Base-by-base conservation (phyloP, 1,140 invertebrate species). In the Nasonia vitripennis region DNA sequence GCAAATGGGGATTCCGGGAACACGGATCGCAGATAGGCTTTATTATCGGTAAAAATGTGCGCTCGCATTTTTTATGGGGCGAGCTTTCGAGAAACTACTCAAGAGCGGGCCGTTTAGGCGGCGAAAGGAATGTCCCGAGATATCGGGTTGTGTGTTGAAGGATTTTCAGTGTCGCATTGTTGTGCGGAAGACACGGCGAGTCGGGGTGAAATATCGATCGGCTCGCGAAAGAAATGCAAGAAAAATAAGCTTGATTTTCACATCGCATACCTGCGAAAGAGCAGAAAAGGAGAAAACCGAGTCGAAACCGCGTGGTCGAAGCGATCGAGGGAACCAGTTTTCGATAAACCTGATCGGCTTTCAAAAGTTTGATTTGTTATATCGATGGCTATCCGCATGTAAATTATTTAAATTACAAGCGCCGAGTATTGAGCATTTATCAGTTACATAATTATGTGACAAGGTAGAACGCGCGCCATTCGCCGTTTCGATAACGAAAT, bases 391-490 rank as follows among this genome's bases (percentile, higher is more conserved):
- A 51, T 78, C 74, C 41, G 12, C 31, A 48, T n/a, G 45, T 78
- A 78, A 78, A 78, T 78, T 78, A 78, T 78, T 78, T 31, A 78
- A 78, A 78, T 78, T 51, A 51, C 75, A 17, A 78, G 45, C 31
- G 70, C 12, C 68, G 23, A 6, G 70, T 12, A 11, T 31, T 41
- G 37, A 75, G 20, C 37, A 7, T 41, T 75, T n/a, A 10, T 34
- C 7, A 78, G 55, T 78, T 78, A 14, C 75, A 78, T 78, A 78
- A 78, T 78, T 78, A 78, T 71, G 70, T 11, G 70, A 34, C 27
- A 71, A 34, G 27, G 23, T 34, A 34, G 27, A 34, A 71, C 5
- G 27, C 31, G 27, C 27, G 23, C 7, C 11, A 71, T 71, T 34
- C 27, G 31, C 11, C 11, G 27, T 34, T 5, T 31, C n/a, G 55